Conservation (phyloP, 2,888 invertebrate species). For the Pachydiplax longipennis region DNA sequence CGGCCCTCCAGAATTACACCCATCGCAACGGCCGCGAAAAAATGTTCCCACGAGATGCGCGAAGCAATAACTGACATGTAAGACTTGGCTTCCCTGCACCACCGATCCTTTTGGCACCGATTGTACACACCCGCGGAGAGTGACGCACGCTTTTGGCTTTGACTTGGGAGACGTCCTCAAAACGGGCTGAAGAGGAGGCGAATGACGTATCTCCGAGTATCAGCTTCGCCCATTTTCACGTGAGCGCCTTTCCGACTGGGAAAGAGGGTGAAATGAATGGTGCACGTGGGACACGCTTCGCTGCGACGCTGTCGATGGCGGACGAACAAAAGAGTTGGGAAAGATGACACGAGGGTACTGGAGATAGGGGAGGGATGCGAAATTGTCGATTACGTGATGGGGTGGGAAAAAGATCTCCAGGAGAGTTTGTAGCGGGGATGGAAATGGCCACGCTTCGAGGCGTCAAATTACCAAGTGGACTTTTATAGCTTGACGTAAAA, state of each 20-base stretch:
- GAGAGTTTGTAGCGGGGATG: too few species aligned
- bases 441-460: too few species aligned
- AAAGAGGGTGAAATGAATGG: neutral
- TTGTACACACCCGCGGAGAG: neutral
- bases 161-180: neutral
- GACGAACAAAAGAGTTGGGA: neutral
- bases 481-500: too few species aligned
- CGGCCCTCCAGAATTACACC: neutral
- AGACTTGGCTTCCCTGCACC: neutral
- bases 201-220: neutral
- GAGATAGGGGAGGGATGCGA: neutral
- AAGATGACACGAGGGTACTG: neutral
- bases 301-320: neutral
- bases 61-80: neutral
- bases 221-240: neutral
- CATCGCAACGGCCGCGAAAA: neutral
- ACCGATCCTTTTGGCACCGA: neutral
- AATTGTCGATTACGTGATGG: neutral
- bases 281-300: constrained; percentile 4
- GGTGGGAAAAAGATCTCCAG: neutral
- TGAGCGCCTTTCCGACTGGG: neutral
- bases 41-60: neutral
- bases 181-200: neutral
- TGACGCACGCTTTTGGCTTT: neutral
- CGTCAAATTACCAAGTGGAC: too few species aligned